Conservation (phyloP, 2,888 invertebrate species). For the Rhamnusium bicolor region DNA sequence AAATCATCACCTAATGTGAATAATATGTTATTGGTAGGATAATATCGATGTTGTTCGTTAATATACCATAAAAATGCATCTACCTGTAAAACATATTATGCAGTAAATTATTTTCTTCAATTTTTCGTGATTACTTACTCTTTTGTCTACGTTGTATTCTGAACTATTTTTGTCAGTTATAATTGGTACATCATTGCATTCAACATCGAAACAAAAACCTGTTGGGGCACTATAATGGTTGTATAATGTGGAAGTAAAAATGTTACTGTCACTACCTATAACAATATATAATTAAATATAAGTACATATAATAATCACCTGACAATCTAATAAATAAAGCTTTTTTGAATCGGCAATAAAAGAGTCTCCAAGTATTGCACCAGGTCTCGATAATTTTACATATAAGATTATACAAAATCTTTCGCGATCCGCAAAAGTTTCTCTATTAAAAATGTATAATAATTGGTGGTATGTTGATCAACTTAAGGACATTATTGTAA, state of each 20-base stretch:
- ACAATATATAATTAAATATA: too few relatives aligned
- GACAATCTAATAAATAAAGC: too few relatives aligned
- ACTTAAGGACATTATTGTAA: too few relatives aligned
- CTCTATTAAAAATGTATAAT: too few relatives aligned
- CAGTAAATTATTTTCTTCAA: not conserved
- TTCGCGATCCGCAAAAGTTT: too few relatives aligned
- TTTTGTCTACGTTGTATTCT: slow-evolving; percentile 73
- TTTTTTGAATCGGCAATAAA: too few relatives aligned
- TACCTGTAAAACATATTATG: not conserved
- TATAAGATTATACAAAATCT: too few relatives aligned
- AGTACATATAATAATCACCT: too few relatives aligned
- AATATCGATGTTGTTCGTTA: not conserved
- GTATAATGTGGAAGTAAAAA: slow-evolving; percentile 48
- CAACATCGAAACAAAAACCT: slow-evolving; percentile 77
- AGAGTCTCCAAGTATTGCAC: too few relatives aligned
- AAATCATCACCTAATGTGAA: slow-evolving; percentile 18
- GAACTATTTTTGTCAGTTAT: slow-evolving; percentile 73
- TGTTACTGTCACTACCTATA: slow-evolving; percentile 63
- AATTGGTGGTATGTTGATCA: too few relatives aligned
- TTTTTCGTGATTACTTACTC: slow-evolving; percentile 30
- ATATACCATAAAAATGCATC: not conserved
- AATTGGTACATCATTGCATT: slow-evolving; percentile 70
- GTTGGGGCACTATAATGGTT: slow-evolving; percentile 74
- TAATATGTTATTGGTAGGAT: slow-evolving; percentile 13
- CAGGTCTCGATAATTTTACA: too few relatives aligned